Base-by-base conservation (phyloP, 2,888 invertebrate species). In the Drosophila paracracens region DNA sequence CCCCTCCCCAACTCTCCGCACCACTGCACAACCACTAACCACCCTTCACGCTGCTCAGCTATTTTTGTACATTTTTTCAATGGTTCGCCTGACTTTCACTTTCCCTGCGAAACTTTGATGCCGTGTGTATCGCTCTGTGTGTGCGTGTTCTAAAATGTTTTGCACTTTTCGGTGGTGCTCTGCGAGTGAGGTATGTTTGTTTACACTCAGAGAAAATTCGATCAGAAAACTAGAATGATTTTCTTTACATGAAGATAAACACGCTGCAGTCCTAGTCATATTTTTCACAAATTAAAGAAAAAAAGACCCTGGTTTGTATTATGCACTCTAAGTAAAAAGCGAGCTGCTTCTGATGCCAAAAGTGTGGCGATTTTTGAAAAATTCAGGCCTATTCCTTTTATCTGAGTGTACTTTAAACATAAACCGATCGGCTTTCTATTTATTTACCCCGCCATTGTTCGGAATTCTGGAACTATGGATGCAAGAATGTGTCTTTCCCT, bases 391-490 rank as follows among this genome's bases (percentile, higher is more conserved):
- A 16, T 25, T 43, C 11, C 11, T 46, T 46, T 25, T 25, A 0
- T 25, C 4, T 25, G 46, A 16, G 46, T 46, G 46, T 16, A 46
- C 76, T 83, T 88, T 83, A 81, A 74, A 86, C 62, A 83, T 76
- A 88, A 83, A 85, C 83, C 78, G 89, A 85, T 88, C 87, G 81
- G 68, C 68, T 76, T 77, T 80, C 81, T 74, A 76, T 79, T 79
- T 81, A 73, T 76, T 76, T 72, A 67, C 70, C 57, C 53, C 51
- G 10, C 48, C 64, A 79, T 64, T 78, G 76, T 70, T 36, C 66
- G 65, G 62, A 74, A 79, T 66, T 56, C 54, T 66, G 46, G 11
- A 70, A 70, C 67, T 67, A 69, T 71, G 68, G 57, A 43, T 74
- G 71, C 74, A 68, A 69, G 68, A 61, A 83, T 79, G 62, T 67